Percentiles rank a stretch among this genome's conserved stretches.
phyloP scores from a whole-genome alignment of 2,113 vertebrate species.

The Struthidea cinerea region DNA sequence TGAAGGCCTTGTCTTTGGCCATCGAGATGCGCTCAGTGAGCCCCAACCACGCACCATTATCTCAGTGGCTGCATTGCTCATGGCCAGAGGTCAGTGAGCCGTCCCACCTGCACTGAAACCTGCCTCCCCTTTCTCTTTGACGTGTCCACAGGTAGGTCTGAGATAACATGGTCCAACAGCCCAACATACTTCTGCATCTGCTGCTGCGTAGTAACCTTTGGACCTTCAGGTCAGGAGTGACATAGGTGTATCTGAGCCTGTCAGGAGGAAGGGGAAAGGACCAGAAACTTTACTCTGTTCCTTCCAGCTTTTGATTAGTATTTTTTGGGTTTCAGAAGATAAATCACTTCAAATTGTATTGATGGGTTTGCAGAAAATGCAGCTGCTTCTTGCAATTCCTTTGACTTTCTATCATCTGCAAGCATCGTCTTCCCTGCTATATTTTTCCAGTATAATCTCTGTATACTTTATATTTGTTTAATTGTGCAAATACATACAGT shows the following conservation, averaged over 20 bases:
- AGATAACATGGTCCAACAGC: neutral
- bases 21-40: neutral
- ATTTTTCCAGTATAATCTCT: neutral
- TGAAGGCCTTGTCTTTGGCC: neutral
- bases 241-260: neutral
- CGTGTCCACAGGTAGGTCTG: neutral
- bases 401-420: neutral
- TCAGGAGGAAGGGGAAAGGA: neutral
- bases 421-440: neutral
- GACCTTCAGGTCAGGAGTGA: neutral
- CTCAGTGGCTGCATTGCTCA: fast-evolving
- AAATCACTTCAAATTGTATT: neutral
- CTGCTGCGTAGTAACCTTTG: neutral
- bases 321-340: neutral
- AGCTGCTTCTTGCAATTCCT: neutral
- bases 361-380: neutral
- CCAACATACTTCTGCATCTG: neutral
- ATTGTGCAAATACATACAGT: neutral
- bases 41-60: fast-evolving
- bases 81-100: neutral
- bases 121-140: neutral
- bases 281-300: neutral
- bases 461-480: neutral
- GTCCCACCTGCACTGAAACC: neutral
- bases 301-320: neutral